A percentile compares a stretch with the other conserved stretches of the same genome.
These are phyloP conservation scores for Amphimallon solstitiale DNA, from an alignment of 2,888 invertebrate genomes.

Conservation along the genomic window DNA sequence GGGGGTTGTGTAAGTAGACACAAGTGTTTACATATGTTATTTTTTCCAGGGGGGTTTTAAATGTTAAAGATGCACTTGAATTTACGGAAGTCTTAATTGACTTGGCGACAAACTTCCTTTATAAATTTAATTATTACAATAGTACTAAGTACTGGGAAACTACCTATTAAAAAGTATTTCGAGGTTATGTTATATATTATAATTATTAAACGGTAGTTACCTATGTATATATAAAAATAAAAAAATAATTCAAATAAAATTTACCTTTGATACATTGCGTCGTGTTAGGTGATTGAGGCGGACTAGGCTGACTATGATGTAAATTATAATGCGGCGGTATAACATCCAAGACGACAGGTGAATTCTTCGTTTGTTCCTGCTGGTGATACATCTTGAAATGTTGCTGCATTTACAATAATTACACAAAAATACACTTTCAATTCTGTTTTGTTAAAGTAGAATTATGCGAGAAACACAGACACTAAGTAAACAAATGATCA, in stretches of 20 bases:
- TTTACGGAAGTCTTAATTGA: constrained; percentile 34
- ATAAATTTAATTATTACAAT: no score
- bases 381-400: constrained; percentile 51
- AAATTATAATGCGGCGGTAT: constrained; percentile 67
- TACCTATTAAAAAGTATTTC: background rate
- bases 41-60: background rate
- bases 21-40: constrained; percentile 30
- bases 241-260: background rate
- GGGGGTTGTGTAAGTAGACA: constrained; percentile 34
- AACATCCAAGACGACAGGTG: constrained; percentile 70
- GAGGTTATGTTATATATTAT: background rate
- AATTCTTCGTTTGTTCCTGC: constrained; percentile 55
- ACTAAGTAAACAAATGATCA: no score
- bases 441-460: background rate
- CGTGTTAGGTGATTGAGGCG: constrained; percentile 66
- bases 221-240: no score
- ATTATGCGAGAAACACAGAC: background rate
- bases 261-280: constrained; percentile 59
- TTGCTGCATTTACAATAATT: constrained; percentile 38
- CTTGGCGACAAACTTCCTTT: constrained; percentile 51
- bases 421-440: background rate
- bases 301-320: constrained; percentile 58
- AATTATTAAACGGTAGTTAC: no score
- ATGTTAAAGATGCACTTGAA: constrained; percentile 3
- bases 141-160: no score